These are phyloP conservation scores for Burhinus bistriatus DNA, from an alignment of 2,113 vertebrate genomes.

Conservation along the genomic window DNA sequence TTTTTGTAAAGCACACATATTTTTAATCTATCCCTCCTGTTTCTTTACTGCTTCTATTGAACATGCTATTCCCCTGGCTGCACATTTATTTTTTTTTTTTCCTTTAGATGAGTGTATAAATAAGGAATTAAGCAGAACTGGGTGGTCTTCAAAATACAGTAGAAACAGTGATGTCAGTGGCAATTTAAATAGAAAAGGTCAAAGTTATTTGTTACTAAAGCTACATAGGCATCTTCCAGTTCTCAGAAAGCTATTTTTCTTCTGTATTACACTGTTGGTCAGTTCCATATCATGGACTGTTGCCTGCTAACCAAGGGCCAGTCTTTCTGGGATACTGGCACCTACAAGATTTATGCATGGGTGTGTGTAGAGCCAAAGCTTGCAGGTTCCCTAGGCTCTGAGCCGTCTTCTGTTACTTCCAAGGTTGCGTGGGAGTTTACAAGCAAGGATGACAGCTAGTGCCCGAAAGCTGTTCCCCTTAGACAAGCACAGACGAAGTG, in stretches of 20 bases:
- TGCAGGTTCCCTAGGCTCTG: neutral
- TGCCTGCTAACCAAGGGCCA: neutral
- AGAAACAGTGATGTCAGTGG: neutral
- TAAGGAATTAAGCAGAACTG: neutral
- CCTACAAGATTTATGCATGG: neutral
- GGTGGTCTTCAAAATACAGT: neutral
- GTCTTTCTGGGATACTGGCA: neutral
- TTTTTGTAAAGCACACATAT: neutral
- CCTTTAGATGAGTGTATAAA: neutral
- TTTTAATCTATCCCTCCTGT: neutral
- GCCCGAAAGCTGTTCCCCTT: neutral
- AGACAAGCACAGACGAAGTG: neutral
- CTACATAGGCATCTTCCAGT: neutral
- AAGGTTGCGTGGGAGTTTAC: neutral
- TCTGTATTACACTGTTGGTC: neutral
- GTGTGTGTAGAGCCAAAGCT: neutral
- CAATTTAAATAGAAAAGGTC: neutral
- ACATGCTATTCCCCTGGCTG: neutral
- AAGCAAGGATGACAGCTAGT: neutral
- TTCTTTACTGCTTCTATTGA: neutral
- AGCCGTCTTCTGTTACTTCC: neutral
- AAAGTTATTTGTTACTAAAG: neutral
- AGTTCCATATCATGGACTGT: accelerated
- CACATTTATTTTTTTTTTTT: neutral
- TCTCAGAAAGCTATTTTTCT: neutral